Base-by-base conservation (phyloP, 2,888 invertebrate genomes). In the Trisateles emortualis region DNA sequence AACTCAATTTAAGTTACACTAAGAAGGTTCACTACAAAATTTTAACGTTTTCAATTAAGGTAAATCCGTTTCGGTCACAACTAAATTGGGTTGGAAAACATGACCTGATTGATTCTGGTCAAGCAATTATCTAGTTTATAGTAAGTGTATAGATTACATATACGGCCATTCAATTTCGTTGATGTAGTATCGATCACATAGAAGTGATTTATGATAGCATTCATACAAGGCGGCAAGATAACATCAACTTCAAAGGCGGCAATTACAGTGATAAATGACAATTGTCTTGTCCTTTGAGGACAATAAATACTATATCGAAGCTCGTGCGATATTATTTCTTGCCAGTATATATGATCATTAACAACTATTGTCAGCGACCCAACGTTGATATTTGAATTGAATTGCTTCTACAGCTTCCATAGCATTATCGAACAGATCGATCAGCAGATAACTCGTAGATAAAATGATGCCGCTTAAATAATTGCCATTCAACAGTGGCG, bases 181-280 rank as follows among this genome's bases (percentile, higher is more conserved):
- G 72, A 74, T 76, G 70, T 71, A 74, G 75, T 71, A 77, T 72
- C 78, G 65, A 75, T 81, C 73, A 72, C 66, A 66, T 68, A 73
- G 69, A 72, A 71, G 59, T 79, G 81, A 82, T 86, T 81, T 83
- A 84, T 83, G 75, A 79, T 80, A 72, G 72, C 74, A 78, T 79
- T 83, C 79, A 76, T 73, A 72, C 74, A 74, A 78, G 78, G 78
- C 85, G 84, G 82, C 81, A 71, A 86, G 90, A 90, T 90, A 90
- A 84, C 79, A 87, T 89, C 87, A 80, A 89, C 86, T 87, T 90
- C 91, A 90, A 91, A 91, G 88, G 88, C 90, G 88, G 88, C 85
- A 86, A 87, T 87, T 87, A 84, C 81, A 77, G 78, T 90, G 90
- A 91, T 91, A 90, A 90, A 91, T 87, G 88, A 88, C 90, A 86